phyloP scores from a whole-genome alignment of 2,888 invertebrate species.

The Spilarctia lutea region DNA sequence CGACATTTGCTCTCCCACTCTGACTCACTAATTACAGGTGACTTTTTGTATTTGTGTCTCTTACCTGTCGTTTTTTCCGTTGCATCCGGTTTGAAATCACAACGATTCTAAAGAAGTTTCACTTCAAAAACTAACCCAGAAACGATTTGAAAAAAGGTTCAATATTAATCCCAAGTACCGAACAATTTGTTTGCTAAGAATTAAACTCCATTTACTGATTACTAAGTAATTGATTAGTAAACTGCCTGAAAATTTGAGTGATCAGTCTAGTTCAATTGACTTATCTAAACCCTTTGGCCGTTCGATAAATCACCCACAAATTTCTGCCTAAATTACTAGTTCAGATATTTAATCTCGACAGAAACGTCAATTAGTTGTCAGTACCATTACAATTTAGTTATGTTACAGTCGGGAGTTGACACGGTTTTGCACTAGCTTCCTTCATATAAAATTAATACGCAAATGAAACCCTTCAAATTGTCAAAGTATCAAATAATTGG shows the following conservation, averaged over 20 bases:
- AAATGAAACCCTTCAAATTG: neutral
- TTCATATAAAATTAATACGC: neutral
- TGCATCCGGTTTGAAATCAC: too few relatives aligned
- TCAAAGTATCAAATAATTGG: neutral
- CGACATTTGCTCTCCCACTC: too few relatives aligned
- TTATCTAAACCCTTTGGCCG: too few relatives aligned
- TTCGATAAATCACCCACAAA: too few relatives aligned
- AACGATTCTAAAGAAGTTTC: too few relatives aligned
- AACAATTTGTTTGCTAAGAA: neutral
- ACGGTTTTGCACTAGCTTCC: neutral
- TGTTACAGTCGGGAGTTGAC: neutral
- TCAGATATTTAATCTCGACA: neutral
- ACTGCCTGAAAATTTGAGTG: neutral
- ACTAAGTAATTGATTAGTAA: neutral
- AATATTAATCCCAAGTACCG: neutral
- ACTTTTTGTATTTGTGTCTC: too few relatives aligned
- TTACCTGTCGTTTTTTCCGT: too few relatives aligned
- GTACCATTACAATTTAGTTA: neutral
- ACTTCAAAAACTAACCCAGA: too few relatives aligned
- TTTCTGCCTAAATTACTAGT: neutral
- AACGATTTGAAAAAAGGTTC: neutral
- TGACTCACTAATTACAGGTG: too few relatives aligned
- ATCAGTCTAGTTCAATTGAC: too few relatives aligned
- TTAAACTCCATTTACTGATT: neutral
- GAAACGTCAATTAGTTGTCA: neutral